Conservation (phyloP, 2,888 invertebrate genomes). For the Mythimna impura region DNA sequence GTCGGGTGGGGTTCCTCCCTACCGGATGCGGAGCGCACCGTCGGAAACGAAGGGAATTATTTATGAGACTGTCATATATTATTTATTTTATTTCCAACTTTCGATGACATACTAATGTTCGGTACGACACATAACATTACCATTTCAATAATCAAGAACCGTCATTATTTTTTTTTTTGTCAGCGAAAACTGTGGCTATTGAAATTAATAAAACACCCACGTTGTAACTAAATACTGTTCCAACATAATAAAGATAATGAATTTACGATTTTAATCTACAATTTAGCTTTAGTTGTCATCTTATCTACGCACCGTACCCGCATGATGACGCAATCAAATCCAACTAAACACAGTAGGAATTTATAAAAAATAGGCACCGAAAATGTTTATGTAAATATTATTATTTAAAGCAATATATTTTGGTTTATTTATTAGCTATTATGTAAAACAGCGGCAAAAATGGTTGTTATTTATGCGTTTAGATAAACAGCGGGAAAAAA, state of each 20-base stretch:
- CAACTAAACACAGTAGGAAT: constrained; percentile 44
- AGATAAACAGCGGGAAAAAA: constrained; percentile 32
- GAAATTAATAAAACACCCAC: constrained; percentile 46
- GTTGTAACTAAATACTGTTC: constrained; percentile 34
- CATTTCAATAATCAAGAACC: constrained; percentile 62
- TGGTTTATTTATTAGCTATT: constrained; percentile 54
- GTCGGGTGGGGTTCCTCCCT: constrained; percentile 82
- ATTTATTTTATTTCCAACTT: constrained; percentile 81
- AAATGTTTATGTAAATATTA: constrained; percentile 55
- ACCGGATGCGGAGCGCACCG: constrained; percentile 78
- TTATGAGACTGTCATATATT: constrained; percentile 79
- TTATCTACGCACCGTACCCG: constrained; percentile 46
- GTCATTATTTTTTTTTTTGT: constrained; percentile 21
- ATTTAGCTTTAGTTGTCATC: constrained; percentile 40
- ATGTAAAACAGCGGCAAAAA: constrained; percentile 54
- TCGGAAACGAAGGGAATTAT: constrained; percentile 83
- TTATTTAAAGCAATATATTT: constrained; percentile 48
- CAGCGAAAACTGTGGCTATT: constrained; percentile 33
- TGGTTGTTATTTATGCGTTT: constrained; percentile 33
- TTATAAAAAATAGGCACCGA: constrained; percentile 36
- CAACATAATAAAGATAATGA: constrained; percentile 51
- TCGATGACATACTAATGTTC: constrained; percentile 80
- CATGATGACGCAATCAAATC: constrained; percentile 53
- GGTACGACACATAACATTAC: constrained; percentile 74
- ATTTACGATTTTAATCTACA: constrained; percentile 53